These are phyloP conservation scores for Psettodes erumei DNA, from an alignment of 2,113 vertebrate genomes.

Conservation along the genomic window DNA sequence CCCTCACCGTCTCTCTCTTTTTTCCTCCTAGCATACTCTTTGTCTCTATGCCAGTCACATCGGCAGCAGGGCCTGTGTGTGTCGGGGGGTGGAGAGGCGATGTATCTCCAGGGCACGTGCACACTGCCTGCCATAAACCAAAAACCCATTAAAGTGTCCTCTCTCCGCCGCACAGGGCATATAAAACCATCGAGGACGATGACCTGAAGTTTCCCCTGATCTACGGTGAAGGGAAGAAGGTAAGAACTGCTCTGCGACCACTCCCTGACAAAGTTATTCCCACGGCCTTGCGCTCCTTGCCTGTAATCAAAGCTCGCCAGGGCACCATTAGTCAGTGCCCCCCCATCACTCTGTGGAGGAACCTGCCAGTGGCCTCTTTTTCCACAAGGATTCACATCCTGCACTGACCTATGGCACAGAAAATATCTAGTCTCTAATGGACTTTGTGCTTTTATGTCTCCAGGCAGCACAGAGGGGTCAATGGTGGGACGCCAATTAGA, in stretches of 20 bases:
- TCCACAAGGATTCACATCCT: slow-evolving; percentile 15
- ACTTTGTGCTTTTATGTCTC: not conserved
- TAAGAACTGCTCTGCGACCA: slow-evolving; percentile 62
- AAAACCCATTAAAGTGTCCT: slow-evolving; percentile 58
- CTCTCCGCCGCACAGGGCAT: slow-evolving; percentile 86
- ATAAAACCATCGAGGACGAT: slow-evolving; percentile 95
- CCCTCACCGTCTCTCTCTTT: not conserved
- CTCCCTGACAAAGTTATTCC: slow-evolving; percentile 44
- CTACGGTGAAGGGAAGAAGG: slow-evolving; percentile 99
- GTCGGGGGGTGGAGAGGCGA: not conserved
- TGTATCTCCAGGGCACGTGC: slow-evolving; percentile 38
- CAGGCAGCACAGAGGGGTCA: not conserved
- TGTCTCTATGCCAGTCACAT: slow-evolving; percentile 35
- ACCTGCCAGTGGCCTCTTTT: slow-evolving; percentile 32
- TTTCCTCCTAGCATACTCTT: slow-evolving; percentile 20
- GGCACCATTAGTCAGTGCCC: slow-evolving; percentile 48
- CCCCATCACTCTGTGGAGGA: slow-evolving; percentile 4
- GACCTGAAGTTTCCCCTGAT: slow-evolving; percentile 97
- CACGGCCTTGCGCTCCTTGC: slow-evolving; percentile 28
- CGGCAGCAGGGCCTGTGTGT: slow-evolving; percentile 20
- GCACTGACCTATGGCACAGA: slow-evolving; percentile 2
- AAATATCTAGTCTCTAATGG: slow-evolving; percentile 5
- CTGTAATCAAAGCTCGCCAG: slow-evolving; percentile 57
- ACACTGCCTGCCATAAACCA: slow-evolving; percentile 53
- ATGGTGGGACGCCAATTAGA: not conserved